Evolutionary conservation across 2,888 invertebrate genomes (phyloP), one percentile per base, ranked within the genome.

Genomic region (Microctonus brassicae): DNA sequence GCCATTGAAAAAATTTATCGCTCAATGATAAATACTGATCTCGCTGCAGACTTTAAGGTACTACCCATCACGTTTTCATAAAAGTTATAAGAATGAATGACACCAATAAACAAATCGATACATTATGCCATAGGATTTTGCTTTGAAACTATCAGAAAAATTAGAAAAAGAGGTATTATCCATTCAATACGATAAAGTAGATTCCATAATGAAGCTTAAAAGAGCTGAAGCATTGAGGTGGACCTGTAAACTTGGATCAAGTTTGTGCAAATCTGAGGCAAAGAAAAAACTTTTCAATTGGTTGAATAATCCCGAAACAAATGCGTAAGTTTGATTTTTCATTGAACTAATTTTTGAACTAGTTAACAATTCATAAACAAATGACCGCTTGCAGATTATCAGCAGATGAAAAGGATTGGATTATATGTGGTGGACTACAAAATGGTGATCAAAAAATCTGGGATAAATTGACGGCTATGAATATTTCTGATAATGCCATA

Each of bases 1-100:
- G 90, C 90, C 17, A 88, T 88, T 67, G 81, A 82, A 70, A 88
- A 86, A 1, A 76, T 85, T 1, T 84, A 88, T 60, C 83, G 88
- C 72, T 73, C 88, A 36, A 78, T 80, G 81, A 67, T 79, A 70
- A 89, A 92, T 24, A 90, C 90, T 0, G 87, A 91, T 0, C 89
- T 90, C 53, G 93, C 91, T 82, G 92, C 92, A 7, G 57, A 64
- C 13, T 75, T 76, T 57, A 75, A 75, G 74, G 78, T 73, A 17
- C n/a, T 20, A 17, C 1, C 53, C 1, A 29, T 57, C n/a, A n/a
- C n/a, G n/a, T n/a, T n/a, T 34, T 5, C 5, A 47, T 9, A 29
- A 0, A 20, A n/a, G n/a, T 13, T 0, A 68, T 26, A 24, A 4
- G n/a, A 34, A 33, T 22, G 11, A 13, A 62, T 4, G 5, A 17